phyloP scores from a whole-genome alignment of 2,113 vertebrate species.

The Alexandromys fortis region DNA sequence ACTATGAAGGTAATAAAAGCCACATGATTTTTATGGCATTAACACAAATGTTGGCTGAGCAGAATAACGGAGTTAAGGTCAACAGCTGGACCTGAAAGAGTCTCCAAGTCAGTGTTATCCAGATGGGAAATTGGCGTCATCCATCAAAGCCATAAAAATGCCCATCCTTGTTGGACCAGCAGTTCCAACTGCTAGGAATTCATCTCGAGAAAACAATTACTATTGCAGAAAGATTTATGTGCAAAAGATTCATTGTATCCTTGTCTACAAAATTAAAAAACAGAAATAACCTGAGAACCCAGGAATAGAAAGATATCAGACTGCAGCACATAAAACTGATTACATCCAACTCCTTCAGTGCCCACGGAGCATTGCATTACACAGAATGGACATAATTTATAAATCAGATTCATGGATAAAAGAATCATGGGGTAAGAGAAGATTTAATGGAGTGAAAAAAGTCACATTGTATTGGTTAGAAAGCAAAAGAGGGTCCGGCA shows the following conservation, averaged over 20 bases:
- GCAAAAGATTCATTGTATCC: conserved; percentile 14
- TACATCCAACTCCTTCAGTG: neutral
- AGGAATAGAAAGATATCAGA: neutral
- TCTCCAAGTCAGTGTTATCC: neutral
- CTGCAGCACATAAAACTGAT: conserved; percentile 40
- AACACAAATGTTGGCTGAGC: neutral
- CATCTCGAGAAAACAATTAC: conserved; percentile 47
- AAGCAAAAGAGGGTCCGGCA: neutral
- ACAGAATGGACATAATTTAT: neutral
- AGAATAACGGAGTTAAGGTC: neutral
- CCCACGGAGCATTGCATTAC: neutral
- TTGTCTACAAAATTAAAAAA: conserved; percentile 52
- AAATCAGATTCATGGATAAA: conserved; percentile 9
- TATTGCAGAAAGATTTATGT: conserved; percentile 55
- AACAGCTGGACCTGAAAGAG: neutral
- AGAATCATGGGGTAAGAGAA: neutral
- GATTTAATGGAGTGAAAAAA: neutral
- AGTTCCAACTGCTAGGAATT: neutral
- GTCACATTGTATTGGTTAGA: neutral
- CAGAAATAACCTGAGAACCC: conserved; percentile 53
- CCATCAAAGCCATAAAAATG: neutral
- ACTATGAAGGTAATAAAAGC: neutral
- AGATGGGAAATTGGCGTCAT: neutral
- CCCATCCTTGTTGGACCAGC: neutral
- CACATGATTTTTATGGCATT: neutral